Evolutionary conservation across 2,797 vertebrate genomes (phyloP), one percentile per base, ranked within the genome.

Genomic region (Odontamblyopus lacepedii): DNA sequence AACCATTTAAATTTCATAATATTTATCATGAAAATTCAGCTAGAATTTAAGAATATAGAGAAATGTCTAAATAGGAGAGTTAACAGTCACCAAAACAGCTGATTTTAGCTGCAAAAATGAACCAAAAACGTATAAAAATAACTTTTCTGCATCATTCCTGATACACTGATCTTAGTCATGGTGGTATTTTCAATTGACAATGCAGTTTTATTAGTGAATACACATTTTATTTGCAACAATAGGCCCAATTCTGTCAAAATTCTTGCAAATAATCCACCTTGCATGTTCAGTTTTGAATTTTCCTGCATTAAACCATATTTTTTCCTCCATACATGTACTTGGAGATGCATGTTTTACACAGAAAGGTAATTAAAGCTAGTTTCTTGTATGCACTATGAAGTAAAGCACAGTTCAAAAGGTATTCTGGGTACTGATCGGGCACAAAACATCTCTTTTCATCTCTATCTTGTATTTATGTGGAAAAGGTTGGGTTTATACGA

Each of bases 381-480:
- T 75, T 73, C 51, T 75, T 51, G 5, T 82, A 70, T 90, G 92
- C 91, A 90, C 90, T 89, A 88, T 68, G 67, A 67, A 69, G 78
- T 73, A 74, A 87, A 89, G 89, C 85, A 77, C 84, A 83, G 84
- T 75, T 77, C 59, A 29, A 64, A 27, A 41, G 59, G 73, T 70
- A 61, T 74, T 87, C 63, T 74, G 89, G 89, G 87, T 91, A 84
- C 91, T 90, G 87, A 90, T 90, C 76, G 68, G 71, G 72, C 69
- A 51, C n/a, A 30, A 80, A 6, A 67, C 68, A 75, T 80, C 78
- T 48, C 70, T 77, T 72, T 80, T 73, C 23, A 23, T 23, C 23
- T 23, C 23, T 30, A 44, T 76, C 59, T 60, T 13, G 35, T 51
- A 23, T 71, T 35, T 65, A 50, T 3, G 13, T 53, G 50, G 66